Evolutionary conservation across 2,113 vertebrate genomes (phyloP), one percentile per base, ranked within the genome.

Genomic region (Hippocampus zosterae): DNA sequence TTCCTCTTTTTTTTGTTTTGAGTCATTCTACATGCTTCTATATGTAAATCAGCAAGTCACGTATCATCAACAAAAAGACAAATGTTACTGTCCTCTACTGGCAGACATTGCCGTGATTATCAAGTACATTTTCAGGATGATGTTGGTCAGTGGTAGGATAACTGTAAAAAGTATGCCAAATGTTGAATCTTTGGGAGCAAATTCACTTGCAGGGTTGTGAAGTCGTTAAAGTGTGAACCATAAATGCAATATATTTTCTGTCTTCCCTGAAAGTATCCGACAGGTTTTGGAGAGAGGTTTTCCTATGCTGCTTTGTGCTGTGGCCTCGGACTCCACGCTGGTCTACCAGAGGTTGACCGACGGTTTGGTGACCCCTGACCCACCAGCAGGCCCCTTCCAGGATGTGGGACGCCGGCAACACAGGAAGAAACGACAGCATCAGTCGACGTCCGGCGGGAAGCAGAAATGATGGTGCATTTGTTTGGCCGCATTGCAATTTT

Each of bases 311-410:
- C 74, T 98, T 88, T 97, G 95, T 50, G 93, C 94, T 21, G 95
- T 97, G 74, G 95, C 95, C 19, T 92, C 95, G 0, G 97, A 98
- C 81, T 98, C 96, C 78, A 98, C 95, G 11, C 87, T 96, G 62
- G 96, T 98, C 69, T 99, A 98, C 76, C 98, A 98, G 81, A 94
- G 90, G 87, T 87, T 97, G 73, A 95, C 93, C 0, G 93, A 96
- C n/a, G 96, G 96, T 48, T 88, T 98, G 82, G 89, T 98, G 82
- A 93, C 93, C 19, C 95, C 97, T 3, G 95, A 96, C 50, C 94
- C 94, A 60, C 95, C 96, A 6, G 92, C 85, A 0, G 85, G 91
- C 67, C 80, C 85, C n/a, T 86, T 92, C 62, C 82, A 87, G 29
- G 92, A 93, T 27, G 23, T 61, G 73, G 90, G 83, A 8, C 90